Conservation (phyloP, 2,113 vertebrate species). For the Papio anubis region DNA sequence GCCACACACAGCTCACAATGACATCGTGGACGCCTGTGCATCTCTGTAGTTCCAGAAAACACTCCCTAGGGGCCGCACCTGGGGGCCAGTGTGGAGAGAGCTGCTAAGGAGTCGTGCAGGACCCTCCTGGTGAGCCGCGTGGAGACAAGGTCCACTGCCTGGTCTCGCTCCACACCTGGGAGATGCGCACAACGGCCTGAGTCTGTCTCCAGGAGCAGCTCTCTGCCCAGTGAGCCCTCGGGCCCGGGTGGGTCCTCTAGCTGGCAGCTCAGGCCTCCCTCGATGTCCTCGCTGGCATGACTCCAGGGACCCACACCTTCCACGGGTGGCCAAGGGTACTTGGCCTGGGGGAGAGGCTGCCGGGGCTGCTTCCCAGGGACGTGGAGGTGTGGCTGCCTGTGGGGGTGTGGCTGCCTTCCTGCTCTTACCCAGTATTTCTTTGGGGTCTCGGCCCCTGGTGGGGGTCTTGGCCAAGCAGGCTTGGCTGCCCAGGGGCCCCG, state of each 20-base stretch:
- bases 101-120: slow-evolving; percentile 69
- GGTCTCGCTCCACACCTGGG: slow-evolving; percentile 24
- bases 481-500: not conserved
- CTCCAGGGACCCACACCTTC: not conserved
- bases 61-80: not conserved
- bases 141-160: slow-evolving; percentile 60
- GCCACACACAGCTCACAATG: not conserved
- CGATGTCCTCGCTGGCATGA: not conserved
- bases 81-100: slow-evolving; percentile 36
- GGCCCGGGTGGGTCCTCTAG: not conserved
- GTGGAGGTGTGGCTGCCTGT: not conserved
- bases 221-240: not conserved
- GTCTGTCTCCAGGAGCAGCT: not conserved
- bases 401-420: slow-evolving; percentile 1
- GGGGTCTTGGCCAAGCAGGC: not conserved
- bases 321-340: not conserved
- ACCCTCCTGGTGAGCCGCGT: slow-evolving; percentile 66
- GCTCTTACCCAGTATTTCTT: too few relatives aligned
- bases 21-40: not conserved
- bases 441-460: not conserved
- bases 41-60: not conserved
- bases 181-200: not conserved
- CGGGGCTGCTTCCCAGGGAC: not conserved
- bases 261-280: not conserved
- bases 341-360: not conserved